phyloP scores from a whole-genome alignment of 2,797 vertebrate genomes.

The Ctenosaura bakeri region DNA sequence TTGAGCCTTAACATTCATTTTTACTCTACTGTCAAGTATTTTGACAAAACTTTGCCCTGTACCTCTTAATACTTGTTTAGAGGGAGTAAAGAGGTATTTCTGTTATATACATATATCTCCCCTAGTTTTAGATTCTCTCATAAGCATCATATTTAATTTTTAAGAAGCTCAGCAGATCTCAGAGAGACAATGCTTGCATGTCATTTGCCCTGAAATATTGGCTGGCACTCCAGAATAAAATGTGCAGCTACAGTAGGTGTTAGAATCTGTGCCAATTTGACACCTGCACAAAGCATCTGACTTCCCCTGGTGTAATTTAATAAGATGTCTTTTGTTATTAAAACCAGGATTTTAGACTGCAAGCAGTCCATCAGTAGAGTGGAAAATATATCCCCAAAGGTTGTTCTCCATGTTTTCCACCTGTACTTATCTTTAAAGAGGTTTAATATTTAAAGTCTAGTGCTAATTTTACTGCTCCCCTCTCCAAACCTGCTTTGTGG shows the following conservation, averaged over 20 bases:
- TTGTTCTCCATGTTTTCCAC: constrained; percentile 50
- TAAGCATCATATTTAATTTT: constrained; percentile 52
- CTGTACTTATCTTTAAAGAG: constrained; percentile 67
- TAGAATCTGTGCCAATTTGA: constrained; percentile 40
- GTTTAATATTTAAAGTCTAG: constrained; percentile 74
- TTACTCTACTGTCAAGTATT: neutral
- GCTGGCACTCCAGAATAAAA: constrained; percentile 50
- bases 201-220: constrained; percentile 35
- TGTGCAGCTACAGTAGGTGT: constrained; percentile 43
- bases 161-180: constrained; percentile 12
- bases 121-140: constrained; percentile 23
- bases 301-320: constrained; percentile 58
- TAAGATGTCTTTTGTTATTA: constrained; percentile 70
- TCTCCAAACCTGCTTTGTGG: constrained; percentile 48
- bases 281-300: constrained; percentile 62
- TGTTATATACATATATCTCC: neutral
- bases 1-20: neutral
- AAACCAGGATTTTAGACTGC: constrained; percentile 54
- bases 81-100: neutral
- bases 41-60: neutral
- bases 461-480: constrained; percentile 60
- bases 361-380: constrained; percentile 5
- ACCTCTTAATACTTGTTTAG: constrained; percentile 27
- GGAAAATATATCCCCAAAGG: constrained; percentile 65
- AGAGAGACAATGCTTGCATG: constrained; percentile 3